Conservation (phyloP, 2,113 vertebrate species). For the Gasterosteus aculeatus region DNA sequence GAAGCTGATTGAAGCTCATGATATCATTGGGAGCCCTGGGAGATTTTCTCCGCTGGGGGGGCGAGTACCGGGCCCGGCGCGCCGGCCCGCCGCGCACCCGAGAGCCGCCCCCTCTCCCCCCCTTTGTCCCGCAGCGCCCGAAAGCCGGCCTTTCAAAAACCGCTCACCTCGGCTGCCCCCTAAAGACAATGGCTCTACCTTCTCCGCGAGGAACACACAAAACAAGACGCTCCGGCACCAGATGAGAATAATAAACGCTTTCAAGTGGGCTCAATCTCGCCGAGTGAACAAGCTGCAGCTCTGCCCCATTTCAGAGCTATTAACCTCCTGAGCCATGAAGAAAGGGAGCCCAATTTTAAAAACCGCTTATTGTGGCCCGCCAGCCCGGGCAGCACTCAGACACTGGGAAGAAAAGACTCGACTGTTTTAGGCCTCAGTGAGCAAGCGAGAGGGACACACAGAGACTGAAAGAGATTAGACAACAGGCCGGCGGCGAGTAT, state of each 20-base stretch:
- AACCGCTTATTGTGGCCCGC: constrained; percentile 80
- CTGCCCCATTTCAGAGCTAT: constrained; percentile 73
- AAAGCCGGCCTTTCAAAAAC: constrained; percentile 72
- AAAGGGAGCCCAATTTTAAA: constrained; percentile 76
- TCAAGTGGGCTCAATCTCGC: constrained; percentile 75
- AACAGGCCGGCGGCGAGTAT: constrained; percentile 67
- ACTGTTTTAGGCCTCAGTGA: constrained; percentile 75
- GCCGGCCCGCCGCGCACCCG: constrained; percentile 1
- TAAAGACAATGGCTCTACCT: constrained; percentile 79
- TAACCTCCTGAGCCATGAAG: constrained; percentile 77
- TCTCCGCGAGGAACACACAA: constrained; percentile 62
- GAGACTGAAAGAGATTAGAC: constrained; percentile 79
- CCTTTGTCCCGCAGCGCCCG: constrained; percentile 72
- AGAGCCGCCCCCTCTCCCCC: constrained; percentile 68
- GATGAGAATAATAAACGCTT: constrained; percentile 79
- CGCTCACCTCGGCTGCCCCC: constrained; percentile 82
- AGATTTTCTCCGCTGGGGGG: constrained; percentile 58
- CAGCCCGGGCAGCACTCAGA: constrained; percentile 74
- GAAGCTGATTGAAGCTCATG: constrained; percentile 53
- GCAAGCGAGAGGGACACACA: constrained; percentile 66
- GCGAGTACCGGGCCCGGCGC: constrained; percentile 41
- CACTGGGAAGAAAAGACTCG: constrained; percentile 73
- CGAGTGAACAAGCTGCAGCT: constrained; percentile 65
- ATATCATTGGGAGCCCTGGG: constrained; percentile 64
- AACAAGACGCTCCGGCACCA: constrained; percentile 69